phyloP scores from a whole-genome alignment of 2,888 invertebrate genomes.

The Dioctria linearis region DNA sequence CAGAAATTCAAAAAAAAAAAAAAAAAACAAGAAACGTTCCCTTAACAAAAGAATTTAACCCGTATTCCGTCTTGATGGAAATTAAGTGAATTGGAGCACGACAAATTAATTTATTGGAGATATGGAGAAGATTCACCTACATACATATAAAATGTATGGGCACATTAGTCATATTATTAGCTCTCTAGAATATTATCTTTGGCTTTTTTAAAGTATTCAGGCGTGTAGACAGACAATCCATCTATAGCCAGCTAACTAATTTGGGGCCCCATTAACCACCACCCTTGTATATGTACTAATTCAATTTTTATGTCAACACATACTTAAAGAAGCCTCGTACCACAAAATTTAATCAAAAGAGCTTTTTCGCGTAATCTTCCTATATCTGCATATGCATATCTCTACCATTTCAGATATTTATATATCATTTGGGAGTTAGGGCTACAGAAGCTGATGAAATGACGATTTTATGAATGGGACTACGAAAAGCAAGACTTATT shows the following conservation, averaged over 20 bases:
- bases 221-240: not conserved
- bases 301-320: conserved; percentile 22
- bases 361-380: not conserved
- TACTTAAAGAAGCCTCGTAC: not conserved
- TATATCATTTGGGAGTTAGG: not conserved
- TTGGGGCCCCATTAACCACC: not conserved
- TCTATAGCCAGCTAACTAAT: not conserved
- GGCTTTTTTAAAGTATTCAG: too few species aligned
- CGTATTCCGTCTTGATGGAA: not conserved
- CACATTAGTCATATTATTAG: too few species aligned
- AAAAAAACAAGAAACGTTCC: not conserved
- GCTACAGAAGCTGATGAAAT: not conserved
- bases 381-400: not conserved
- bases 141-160: not conserved
- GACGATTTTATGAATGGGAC: too few species aligned
- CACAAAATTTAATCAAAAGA: conserved; percentile 6
- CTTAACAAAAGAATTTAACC: conserved; percentile 7
- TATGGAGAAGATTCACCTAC: not conserved
- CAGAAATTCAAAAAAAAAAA: not conserved
- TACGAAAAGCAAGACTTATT: too few species aligned
- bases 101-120: not conserved
- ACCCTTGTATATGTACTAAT: not conserved
- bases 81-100: conserved; percentile 5
- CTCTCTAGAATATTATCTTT: too few species aligned
- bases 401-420: not conserved